Base-by-base conservation (phyloP, 2,113 vertebrate genomes). In the Trochalopteron elliotii region DNA sequence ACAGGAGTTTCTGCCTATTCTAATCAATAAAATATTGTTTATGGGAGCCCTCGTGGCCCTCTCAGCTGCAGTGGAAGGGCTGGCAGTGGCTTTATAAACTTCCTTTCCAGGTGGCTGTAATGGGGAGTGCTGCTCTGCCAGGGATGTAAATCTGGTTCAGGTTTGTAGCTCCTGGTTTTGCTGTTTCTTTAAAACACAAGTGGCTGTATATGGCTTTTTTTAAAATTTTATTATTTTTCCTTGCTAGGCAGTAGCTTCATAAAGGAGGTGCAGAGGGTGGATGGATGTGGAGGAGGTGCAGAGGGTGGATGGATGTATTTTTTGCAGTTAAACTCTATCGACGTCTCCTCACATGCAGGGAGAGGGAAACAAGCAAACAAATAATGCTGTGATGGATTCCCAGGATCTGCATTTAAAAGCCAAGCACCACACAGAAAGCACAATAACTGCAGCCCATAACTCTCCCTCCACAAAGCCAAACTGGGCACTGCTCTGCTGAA, bases 21-120 rank as follows among this genome's bases (percentile, higher is more conserved):
- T 42, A 24, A 94, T 94, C 95, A 24, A 96, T 96, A 91, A 89
- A 87, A 72, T 91, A 72, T 76, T 79, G 87, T 96, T 91, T 91
- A 75, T 72, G 28, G 94, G 53, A 92, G 53, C 65, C 17, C 77
- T 90, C 4, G 2, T 2, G 28, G 91, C 90, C 89, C 80, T 12
- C 65, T 10, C 49, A 49, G 93, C 95, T 84, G 91, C 40, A 6
- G 27, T 12, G 40, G 49, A 81, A 65, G 87, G 19, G 7, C 83
- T 93, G 83, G 11, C 3, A 2, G 71, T 47, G 89, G 13, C 37
- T 93, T 86, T 90, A 83, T 81, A 47, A 93, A 63, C 75, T 71
- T 3, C 18, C 39, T 74, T 79, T 92, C 25, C 82, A 50, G 90
- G 92, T 57, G 82, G 78, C 75, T 64, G 67, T 56, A 40, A 40